Conservation (phyloP, 2,888 invertebrate species). For the Linnaemya tessellans region DNA sequence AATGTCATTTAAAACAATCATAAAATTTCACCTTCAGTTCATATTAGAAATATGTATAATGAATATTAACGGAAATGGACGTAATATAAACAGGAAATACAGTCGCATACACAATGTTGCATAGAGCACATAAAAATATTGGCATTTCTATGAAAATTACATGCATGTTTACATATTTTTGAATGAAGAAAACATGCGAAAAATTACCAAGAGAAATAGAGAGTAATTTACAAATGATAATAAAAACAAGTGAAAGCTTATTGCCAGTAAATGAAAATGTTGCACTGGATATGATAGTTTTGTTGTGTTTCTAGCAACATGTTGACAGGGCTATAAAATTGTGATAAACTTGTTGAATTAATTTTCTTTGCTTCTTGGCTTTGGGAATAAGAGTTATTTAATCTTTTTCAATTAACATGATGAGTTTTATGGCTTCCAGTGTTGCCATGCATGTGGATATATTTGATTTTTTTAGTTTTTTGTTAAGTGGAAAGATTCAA, state of each 20-base stretch:
- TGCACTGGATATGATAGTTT: constrained; percentile 14
- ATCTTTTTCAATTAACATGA: constrained; percentile 70
- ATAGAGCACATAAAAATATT: constrained; percentile 14
- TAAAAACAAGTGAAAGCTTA: constrained; percentile 29
- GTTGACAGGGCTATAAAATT: constrained; percentile 66
- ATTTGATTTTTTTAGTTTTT: no score
- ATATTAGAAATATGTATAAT: no score
- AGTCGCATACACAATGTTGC: constrained; percentile 2
- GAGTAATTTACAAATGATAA: background rate
- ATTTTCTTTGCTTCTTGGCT: constrained; percentile 27
- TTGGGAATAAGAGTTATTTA: constrained; percentile 65
- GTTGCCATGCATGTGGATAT: no score
- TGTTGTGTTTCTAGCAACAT: constrained; percentile 6
- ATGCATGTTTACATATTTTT: background rate
- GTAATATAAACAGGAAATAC: constrained; percentile 63
- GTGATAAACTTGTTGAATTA: constrained; percentile 65
- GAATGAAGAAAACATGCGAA: background rate
- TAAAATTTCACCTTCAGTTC: no score
- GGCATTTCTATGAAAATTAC: background rate
- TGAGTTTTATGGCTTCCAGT: constrained; percentile 49
- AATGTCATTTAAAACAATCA: no score
- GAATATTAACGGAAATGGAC: constrained; percentile 49
- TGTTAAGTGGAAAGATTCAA: no score
- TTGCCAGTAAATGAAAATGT: constrained; percentile 7
- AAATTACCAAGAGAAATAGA: constrained; percentile 16